Evolutionary conservation across 2,797 vertebrate species (phyloP), one percentile per base, ranked within the genome.

Genomic region (Epinephelus malabaricus): DNA sequence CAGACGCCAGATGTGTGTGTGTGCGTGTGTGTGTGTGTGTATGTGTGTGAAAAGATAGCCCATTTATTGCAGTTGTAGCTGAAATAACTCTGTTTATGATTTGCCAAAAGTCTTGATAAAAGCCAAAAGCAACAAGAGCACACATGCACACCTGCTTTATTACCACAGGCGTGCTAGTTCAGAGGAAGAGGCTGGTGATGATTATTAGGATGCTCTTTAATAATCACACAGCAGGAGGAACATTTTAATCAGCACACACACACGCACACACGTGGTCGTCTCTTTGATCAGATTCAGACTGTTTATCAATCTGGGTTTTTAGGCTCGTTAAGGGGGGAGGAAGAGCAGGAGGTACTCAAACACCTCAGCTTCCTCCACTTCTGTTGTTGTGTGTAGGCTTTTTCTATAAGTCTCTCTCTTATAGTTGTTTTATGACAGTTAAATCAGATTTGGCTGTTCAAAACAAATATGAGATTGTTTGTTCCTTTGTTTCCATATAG

Each of bases 1-100:
- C 91, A 93, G 90, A 90, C 87, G 23, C 78, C 83, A 86, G 74
- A 69, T 89, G 84, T 88, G 85, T 73, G 74, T 82, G 85, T 73
- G 74, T 89, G 84, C 87, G 85, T 73, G 74, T 89, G 84, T 71
- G 74, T 82, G 72, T 78, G 76, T 71, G 60, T 67, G 73, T 63
- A 43, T 70, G 49, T 69, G 58, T 50, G 47, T 34, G 66, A 25
- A 5, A 56, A 68, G 58, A 58, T 60, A 83, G 60, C 38, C 43
- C 21, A 68, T 73, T 78, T 85, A 78, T 63, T 71, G 63, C 63
- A 23, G 60, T 73, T 76, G 60, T 63, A 27, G 53, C 62, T 64
- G 38, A 77, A 86, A 67, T 45, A 56, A 76, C 30, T 83, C 73
- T 85, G 74, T 73, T 78, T 73, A 55, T 81, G 55, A 84, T 79